Base-by-base conservation (phyloP, 2,797 vertebrate species). In the Melopsittacus undulatus region DNA sequence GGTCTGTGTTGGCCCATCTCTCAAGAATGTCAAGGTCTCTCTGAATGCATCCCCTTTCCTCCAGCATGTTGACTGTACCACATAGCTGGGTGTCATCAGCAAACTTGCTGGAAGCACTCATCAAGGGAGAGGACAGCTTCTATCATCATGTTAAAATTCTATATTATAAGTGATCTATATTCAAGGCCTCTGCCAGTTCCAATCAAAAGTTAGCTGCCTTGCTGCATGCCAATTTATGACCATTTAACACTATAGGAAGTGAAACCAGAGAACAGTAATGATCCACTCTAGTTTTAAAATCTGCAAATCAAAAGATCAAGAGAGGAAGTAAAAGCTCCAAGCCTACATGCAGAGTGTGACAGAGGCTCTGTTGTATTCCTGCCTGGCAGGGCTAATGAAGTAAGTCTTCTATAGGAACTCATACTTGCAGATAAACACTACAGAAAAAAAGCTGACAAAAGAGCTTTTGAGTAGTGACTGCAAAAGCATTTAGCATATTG, bases 371-470 rank as follows among this genome's bases (percentile, higher is more conserved):
- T 80, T 93, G 82, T 91, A 30, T 40, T 72, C 54, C 42, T 87
- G 61, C 42, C 70, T 46, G 19, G 49, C 56, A 62, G 40, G 61
- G 15, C 61, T 80, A 23, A 90, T 73, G 51, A 70, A 45, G 22
- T 57, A 67, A 67, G 70, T 66, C 21, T 87, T 85, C 76, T 81
- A 20, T 40, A 87, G 42, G n/a, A 87, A 81, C 62, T 83, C 42
- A 34, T 54, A 94, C 45, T 72, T 81, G 52, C 89, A 89, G 72
- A 83, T 34, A 87, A 92, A 74, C 32, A 57, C 40, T 62, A 49
- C 48, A 86, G 49, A 57, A 87, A 72, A 77, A 91, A 86, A 89
- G 27, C 40, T 72, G 66, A 95, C 81, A 95, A 91, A 94, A 94
- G 57, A 78, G 82, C 76, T 95, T 92, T 94, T 92, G 79, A 94